Percentiles rank a stretch among this genome's conserved stretches.
phyloP scores from a whole-genome alignment of 2,113 vertebrate genomes.

The Anguilla rostrata region DNA sequence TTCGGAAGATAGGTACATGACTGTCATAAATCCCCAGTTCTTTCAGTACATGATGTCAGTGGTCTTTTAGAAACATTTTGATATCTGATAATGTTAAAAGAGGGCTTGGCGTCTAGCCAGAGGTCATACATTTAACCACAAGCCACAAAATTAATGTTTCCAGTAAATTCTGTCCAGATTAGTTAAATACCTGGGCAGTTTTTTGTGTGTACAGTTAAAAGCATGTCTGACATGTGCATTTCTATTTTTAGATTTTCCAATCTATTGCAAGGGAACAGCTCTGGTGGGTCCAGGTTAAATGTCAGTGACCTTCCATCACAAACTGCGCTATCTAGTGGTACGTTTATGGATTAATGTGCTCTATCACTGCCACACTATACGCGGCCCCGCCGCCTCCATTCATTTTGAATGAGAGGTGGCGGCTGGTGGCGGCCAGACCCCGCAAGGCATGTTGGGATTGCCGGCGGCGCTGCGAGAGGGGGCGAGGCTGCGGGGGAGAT shows the following conservation, averaged over 20 bases:
- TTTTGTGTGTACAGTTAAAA: not conserved
- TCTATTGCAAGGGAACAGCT: slow-evolving; percentile 26
- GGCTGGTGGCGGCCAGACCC: too few species aligned
- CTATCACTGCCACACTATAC: not conserved
- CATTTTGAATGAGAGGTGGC: too few species aligned
- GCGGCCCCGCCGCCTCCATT: too few species aligned
- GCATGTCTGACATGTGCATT: not conserved
- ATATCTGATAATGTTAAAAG: not conserved
- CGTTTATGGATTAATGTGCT: not conserved
- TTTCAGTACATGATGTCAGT: not conserved
- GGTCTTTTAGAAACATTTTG: not conserved
- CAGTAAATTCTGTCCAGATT: not conserved
- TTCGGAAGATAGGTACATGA: not conserved
- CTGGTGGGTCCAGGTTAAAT: slow-evolving; percentile 14
- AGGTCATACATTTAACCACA: not conserved
- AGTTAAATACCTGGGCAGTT: not conserved
- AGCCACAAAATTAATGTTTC: not conserved
- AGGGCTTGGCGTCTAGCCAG: not conserved
- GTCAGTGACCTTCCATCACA: slow-evolving; percentile 26
- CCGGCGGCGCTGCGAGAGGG: too few species aligned
- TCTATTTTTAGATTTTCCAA: slow-evolving; percentile 37
- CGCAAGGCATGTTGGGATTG: too few species aligned
- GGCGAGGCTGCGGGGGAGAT: too few species aligned
- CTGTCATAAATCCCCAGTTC: not conserved
- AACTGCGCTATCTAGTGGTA: slow-evolving; percentile 35